Conservation (phyloP, 2,797 vertebrate genomes). For the Decapterus maruadsi region DNA sequence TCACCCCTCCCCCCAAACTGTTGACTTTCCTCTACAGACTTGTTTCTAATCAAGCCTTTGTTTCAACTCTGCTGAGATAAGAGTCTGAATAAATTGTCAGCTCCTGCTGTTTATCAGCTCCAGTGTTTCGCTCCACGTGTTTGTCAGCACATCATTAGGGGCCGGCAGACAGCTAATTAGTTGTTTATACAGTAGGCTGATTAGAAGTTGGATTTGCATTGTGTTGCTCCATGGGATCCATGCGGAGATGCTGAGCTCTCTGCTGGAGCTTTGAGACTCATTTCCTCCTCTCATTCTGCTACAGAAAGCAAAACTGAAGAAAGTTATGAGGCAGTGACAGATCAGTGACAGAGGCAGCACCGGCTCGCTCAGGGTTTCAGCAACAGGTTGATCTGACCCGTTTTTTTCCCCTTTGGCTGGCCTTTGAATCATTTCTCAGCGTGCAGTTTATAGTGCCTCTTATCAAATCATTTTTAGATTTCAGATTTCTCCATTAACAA, state of each 20-base stretch:
- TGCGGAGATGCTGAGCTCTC: conserved; percentile 58
- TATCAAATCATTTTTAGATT: background rate
- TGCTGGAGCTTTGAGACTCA: conserved; percentile 59
- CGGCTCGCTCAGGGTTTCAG: background rate
- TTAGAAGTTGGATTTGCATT: conserved; percentile 82
- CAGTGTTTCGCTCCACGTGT: conserved; percentile 79
- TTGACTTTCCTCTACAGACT: conserved; percentile 76
- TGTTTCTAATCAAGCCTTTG: conserved; percentile 83
- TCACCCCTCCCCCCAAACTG: conserved; percentile 31
- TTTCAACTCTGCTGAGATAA: conserved; percentile 77
- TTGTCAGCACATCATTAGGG: conserved; percentile 90
- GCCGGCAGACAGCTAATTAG: conserved; percentile 79
- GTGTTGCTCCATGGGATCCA: conserved; percentile 77
- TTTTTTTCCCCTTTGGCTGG: background rate
- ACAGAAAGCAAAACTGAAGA: conserved; percentile 70
- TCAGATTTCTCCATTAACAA: background rate
- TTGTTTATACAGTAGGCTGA: conserved; percentile 83
- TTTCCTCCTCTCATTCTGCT: conserved; percentile 75
- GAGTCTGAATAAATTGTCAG: conserved; percentile 67
- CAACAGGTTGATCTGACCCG: conserved; percentile 17
- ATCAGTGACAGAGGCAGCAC: conserved; percentile 50
- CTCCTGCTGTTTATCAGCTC: conserved; percentile 75
- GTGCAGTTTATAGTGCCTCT: background rate
- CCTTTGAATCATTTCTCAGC: background rate
- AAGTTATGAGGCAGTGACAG: conserved; percentile 72